Percentiles rank a stretch among this genome's conserved stretches.
phyloP scores from a whole-genome alignment of 2,888 invertebrate genomes.

The Agrochola litura region DNA sequence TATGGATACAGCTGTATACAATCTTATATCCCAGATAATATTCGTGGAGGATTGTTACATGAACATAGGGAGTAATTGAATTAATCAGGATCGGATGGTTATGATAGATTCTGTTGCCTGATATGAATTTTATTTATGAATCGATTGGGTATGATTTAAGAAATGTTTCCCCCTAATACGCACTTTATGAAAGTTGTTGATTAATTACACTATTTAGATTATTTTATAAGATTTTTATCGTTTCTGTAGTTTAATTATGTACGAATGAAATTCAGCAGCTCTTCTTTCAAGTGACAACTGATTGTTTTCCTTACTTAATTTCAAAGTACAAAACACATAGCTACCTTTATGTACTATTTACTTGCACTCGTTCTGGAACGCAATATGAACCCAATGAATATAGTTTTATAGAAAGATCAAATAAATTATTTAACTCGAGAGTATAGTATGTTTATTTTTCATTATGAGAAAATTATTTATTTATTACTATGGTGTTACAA shows the following conservation, averaged over 20 bases:
- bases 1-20: constrained; percentile 90
- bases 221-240: constrained; percentile 79
- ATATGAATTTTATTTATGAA: constrained; percentile 76
- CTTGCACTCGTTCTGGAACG: constrained; percentile 79
- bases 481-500: constrained; percentile 78
- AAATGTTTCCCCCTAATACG: constrained; percentile 75
- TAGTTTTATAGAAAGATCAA: constrained; percentile 83
- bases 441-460: constrained; percentile 83
- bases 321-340: constrained; percentile 88
- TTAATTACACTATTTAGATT: constrained; percentile 80
- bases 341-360: constrained; percentile 80
- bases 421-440: constrained; percentile 84
- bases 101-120: constrained; percentile 70
- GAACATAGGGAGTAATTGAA: constrained; percentile 61
- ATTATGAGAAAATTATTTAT: constrained; percentile 86
- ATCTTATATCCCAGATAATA: constrained; percentile 73
- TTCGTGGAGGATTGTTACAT: constrained; percentile 70
- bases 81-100: constrained; percentile 64
- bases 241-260: constrained; percentile 84
- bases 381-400: constrained; percentile 77
- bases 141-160: constrained; percentile 70
- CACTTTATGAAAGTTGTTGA: constrained; percentile 82
- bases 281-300: constrained; percentile 75
- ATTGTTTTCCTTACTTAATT: constrained; percentile 82
- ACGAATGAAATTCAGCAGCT: constrained; percentile 85